Evolutionary conservation across 2,113 vertebrate genomes (phyloP).

Genomic region (Chaenocephalus aceratus): DNA sequence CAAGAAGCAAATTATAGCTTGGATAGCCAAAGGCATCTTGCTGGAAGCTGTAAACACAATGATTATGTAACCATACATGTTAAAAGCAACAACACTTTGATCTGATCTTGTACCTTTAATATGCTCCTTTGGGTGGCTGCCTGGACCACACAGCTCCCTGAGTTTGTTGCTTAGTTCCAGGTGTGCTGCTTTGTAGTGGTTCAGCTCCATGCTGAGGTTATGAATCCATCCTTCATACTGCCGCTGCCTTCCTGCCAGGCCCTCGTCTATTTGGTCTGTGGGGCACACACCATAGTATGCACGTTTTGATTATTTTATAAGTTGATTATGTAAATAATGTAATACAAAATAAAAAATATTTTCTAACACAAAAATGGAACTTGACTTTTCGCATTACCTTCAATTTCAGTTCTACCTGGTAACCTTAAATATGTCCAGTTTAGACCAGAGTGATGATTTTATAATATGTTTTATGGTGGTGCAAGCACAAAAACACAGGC

Average conservation of each 20-base stretch:
- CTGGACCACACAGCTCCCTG: conserved; percentile 68
- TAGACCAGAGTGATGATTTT: neutral
- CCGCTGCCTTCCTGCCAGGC: conserved; percentile 89
- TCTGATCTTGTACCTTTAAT: conserved; percentile 82
- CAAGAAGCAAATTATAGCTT: neutral
- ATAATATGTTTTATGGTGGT: neutral
- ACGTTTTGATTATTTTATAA: neutral
- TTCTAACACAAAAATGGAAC: neutral
- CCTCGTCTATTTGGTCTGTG: conserved; percentile 93
- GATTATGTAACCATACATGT: neutral
- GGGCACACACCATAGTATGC: neutral
- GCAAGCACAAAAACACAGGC: neutral
- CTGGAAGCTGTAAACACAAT: neutral
- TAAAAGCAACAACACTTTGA: neutral
- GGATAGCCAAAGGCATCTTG: neutral
- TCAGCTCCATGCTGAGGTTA: conserved; percentile 90
- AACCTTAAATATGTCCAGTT: neutral
- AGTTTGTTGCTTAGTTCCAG: conserved; percentile 91
- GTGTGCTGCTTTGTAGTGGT: conserved; percentile 87
- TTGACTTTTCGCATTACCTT: neutral
- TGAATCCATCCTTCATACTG: conserved; percentile 93
- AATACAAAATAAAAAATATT: neutral
- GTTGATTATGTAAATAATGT: neutral
- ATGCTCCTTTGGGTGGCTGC: conserved; percentile 72
- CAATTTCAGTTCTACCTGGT: neutral